Evolutionary conservation across 2,888 invertebrate genomes (phyloP).

Genomic region (Endomychus coccineus): DNA sequence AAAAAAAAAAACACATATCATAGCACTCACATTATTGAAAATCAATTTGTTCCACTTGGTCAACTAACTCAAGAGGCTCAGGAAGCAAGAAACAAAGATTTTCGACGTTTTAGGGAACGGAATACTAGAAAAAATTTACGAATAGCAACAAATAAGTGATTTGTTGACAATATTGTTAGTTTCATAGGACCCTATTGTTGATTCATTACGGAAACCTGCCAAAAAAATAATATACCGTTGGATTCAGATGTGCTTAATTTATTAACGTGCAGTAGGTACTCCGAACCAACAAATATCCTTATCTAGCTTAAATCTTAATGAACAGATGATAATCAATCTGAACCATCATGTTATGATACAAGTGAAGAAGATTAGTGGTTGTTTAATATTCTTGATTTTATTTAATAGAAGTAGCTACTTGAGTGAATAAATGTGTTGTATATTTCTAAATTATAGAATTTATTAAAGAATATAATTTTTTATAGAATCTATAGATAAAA

Average conservation of each 20-base stretch:
- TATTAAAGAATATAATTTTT: too few relatives aligned
- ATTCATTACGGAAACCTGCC: constrained; percentile 14
- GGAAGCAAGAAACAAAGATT: constrained; percentile 29
- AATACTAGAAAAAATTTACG: constrained; percentile 23
- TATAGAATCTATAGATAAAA: too few relatives aligned
- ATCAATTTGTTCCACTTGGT: constrained; percentile 28
- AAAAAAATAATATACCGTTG: constrained; percentile 6
- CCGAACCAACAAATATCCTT: too few relatives aligned
- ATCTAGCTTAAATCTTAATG: too few relatives aligned
- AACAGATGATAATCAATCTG: too few relatives aligned
- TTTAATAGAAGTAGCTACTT: too few relatives aligned
- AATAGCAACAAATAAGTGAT: constrained; percentile 22
- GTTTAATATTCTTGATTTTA: constrained; percentile 2
- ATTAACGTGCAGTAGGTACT: too few relatives aligned
- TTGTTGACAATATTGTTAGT: constrained; percentile 23
- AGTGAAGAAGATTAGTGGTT: constrained; percentile 5
- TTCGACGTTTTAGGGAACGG: constrained; percentile 20
- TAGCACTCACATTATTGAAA: constrained; percentile 21
- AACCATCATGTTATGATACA: constrained; percentile 6
- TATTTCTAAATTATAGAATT: too few relatives aligned
- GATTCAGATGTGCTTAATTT: too few relatives aligned
- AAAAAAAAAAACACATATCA: too few relatives aligned
- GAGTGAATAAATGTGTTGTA: too few relatives aligned
- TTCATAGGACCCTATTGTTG: constrained; percentile 24
- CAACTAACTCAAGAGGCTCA: constrained; percentile 23